phyloP scores from a whole-genome alignment of 2,797 vertebrate genomes.

The Mormyrus proboscirostris region DNA sequence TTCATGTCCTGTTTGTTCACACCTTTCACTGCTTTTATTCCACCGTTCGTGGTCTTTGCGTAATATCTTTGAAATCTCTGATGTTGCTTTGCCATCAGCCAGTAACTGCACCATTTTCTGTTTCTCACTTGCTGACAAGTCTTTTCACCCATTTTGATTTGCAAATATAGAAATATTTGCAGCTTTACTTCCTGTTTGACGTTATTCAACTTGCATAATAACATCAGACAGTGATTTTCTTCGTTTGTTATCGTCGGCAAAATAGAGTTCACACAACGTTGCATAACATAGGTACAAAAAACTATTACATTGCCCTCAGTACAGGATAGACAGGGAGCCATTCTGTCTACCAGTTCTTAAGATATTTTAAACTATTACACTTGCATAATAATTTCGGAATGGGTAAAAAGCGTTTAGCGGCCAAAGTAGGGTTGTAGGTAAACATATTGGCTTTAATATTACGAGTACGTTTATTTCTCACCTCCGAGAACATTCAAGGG shows the following conservation, averaged over 20 bases:
- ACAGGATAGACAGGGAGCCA: not conserved
- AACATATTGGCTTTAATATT: not conserved
- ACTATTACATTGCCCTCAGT: not conserved
- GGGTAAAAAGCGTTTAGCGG: not conserved
- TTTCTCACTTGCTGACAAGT: not conserved
- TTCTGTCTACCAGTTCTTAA: not conserved
- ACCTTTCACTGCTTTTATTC: not conserved
- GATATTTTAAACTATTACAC: not conserved
- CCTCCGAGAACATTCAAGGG: not conserved
- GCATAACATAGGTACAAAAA: not conserved
- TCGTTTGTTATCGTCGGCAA: not conserved
- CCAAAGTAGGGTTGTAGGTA: not conserved
- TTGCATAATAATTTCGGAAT: not conserved
- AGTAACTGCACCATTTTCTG: not conserved
- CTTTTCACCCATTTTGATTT: not conserved
- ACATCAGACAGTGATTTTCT: not conserved
- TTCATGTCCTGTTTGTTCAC: not conserved
- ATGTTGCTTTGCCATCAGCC: not conserved
- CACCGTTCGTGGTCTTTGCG: not conserved
- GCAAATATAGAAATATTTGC: not conserved
- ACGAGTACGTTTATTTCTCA: not conserved
- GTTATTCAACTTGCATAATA: not conserved
- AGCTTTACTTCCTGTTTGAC: not conserved
- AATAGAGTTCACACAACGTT: not conserved
- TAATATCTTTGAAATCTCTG: not conserved